Evolutionary conservation across 2,113 vertebrate species (phyloP).

Genomic region (Vanacampus margaritifer): DNA sequence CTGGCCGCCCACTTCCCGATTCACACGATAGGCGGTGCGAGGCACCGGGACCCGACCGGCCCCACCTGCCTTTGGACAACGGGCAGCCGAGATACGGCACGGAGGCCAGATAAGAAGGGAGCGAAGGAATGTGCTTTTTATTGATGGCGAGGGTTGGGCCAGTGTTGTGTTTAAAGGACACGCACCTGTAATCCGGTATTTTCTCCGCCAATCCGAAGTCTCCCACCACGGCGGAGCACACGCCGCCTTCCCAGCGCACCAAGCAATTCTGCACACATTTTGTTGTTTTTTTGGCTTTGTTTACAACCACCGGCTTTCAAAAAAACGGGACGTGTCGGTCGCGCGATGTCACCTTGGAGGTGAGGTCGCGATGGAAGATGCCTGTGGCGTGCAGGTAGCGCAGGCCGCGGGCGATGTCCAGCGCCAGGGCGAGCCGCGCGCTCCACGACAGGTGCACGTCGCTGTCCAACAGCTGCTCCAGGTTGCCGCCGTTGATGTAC

Average conservation of each 20-base stretch:
- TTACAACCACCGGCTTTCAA: neutral
- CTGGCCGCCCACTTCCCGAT: neutral
- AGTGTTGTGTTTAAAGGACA: neutral
- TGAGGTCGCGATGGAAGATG: constrained; percentile 91
- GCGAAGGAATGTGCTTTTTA: constrained; percentile 31
- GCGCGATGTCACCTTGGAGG: constrained; percentile 81
- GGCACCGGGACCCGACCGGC: neutral
- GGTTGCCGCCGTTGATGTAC: constrained; percentile 95
- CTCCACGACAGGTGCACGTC: constrained; percentile 83
- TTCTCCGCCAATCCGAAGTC: constrained; percentile 97
- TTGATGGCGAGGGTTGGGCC: neutral
- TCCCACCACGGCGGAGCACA: constrained; percentile 87
- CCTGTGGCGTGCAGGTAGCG: constrained; percentile 93
- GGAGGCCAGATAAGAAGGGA: neutral
- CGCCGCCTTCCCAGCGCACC: constrained; percentile 80
- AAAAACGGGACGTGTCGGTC: neutral
- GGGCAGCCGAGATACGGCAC: neutral
- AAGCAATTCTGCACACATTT: constrained; percentile 88
- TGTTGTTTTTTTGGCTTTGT: no score
- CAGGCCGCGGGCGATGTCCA: constrained; percentile 86
- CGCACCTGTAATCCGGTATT: constrained; percentile 89
- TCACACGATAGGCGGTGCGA: neutral
- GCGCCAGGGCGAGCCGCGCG: constrained; percentile 78
- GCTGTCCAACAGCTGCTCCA: constrained; percentile 95
- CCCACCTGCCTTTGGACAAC: neutral